These are phyloP conservation scores for Pelusios castaneus DNA, from an alignment of 2,113 vertebrate genomes.

Conservation along the genomic window DNA sequence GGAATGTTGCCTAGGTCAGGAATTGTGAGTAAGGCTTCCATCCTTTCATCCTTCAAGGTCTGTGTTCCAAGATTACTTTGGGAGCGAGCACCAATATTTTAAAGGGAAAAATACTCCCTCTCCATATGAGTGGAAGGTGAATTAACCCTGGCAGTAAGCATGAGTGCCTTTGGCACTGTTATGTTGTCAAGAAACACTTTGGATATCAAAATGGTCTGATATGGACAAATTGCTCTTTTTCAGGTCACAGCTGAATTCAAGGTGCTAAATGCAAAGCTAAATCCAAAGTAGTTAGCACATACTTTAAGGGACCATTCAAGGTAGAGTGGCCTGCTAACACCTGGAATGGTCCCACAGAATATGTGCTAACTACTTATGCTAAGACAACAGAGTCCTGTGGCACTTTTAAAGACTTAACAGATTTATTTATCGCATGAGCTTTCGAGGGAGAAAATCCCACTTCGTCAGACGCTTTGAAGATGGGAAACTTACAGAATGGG, in stretches of 20 bases:
- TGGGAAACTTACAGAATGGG: too few species aligned
- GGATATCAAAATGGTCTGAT: neutral
- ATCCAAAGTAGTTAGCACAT: neutral
- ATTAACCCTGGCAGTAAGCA: neutral
- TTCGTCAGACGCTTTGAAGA: too few species aligned
- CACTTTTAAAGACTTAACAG: too few species aligned
- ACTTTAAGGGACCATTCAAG: neutral
- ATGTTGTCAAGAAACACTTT: neutral
- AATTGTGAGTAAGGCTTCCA: conserved; percentile 63
- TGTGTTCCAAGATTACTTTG: conserved; percentile 47
- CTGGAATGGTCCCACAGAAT: neutral
- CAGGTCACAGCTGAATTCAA: neutral
- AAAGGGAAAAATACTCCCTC: conserved; percentile 25
- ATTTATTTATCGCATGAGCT: too few species aligned
- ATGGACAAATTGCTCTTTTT: neutral
- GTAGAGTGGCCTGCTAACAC: neutral
- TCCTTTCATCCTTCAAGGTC: conserved; percentile 50
- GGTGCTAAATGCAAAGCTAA: too few species aligned
- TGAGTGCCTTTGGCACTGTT: neutral
- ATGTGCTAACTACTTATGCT: neutral
- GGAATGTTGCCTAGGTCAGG: conserved; percentile 65
- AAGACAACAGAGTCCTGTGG: too few species aligned
- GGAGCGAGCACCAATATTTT: conserved; percentile 52
- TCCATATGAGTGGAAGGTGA: neutral
- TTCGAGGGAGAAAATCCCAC: too few species aligned